A percentile compares a stretch with the other conserved stretches of the same genome.
Conservation (phyloP, 2,113 vertebrate genomes). For the Pogonocichla stellata region DNA sequence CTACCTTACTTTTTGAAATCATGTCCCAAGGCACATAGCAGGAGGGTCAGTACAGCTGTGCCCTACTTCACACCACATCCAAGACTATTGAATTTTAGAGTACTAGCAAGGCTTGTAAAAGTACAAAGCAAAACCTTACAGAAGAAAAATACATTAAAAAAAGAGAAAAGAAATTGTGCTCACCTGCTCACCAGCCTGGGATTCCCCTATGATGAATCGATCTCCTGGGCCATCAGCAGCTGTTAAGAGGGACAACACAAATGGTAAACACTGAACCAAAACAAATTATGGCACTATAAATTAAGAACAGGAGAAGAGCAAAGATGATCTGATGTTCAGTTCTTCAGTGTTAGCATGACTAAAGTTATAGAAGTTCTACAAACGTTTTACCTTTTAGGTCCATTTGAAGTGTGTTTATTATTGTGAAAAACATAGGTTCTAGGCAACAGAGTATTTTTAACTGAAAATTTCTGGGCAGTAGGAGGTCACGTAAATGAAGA, state of each 20-base stretch:
- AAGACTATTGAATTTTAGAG: neutral
- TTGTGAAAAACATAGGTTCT: neutral
- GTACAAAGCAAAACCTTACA: neutral
- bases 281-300: neutral
- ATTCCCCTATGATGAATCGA: slow-evolving; percentile 98
- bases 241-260: slow-evolving; percentile 71
- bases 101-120: neutral
- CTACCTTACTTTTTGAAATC: slow-evolving; percentile 18
- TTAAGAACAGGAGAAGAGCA: neutral
- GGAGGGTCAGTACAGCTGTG: slow-evolving; percentile 17
- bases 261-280: slow-evolving; percentile 1
- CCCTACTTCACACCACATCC: slow-evolving; percentile 8
- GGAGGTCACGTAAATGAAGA: neutral
- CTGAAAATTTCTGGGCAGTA: neutral
- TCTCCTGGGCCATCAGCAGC: slow-evolving; percentile 98
- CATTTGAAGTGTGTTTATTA: neutral
- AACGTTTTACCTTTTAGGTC: neutral
- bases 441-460: neutral
- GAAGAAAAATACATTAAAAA: neutral
- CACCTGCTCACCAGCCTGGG: slow-evolving; percentile 98
- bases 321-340: neutral
- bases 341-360: neutral
- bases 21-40: slow-evolving; percentile 1
- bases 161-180: neutral
- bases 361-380: neutral